Evolutionary conservation across 2,888 invertebrate species (phyloP), one percentile per base, ranked within the genome.

Genomic region (Agrenia bidenticulata): DNA sequence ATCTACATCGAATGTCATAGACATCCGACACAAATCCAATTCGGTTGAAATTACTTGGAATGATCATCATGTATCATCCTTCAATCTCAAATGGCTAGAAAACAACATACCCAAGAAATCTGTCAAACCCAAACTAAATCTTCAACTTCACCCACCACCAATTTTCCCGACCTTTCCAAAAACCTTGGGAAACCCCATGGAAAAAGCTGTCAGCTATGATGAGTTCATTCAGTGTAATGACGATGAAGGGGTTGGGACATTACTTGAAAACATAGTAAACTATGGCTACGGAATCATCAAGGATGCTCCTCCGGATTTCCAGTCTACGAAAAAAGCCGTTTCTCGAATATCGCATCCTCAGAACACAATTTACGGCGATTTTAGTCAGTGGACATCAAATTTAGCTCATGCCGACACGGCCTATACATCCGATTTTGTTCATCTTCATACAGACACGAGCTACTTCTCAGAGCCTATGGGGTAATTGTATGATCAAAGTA

Each of bases 391-490:
- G 75, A 84, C 84, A 2, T 83, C 85, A 19, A 79, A 82, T 27
- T 79, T 82, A 13, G 83, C 83, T 2, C 86, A 87, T 73, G 85
- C 85, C 0, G 92, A 92, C 77, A 88, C 88, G 0, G 89, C 91
- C 0, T 92, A 90, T 77, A 86, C 87, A 0, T 86, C 84, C 59
- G 80, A 85, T 2, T 84, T 84, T 17, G 80, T 92, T 0, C 87
- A 86, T 1, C 83, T 86, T 0, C 92, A 92, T 77, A 90, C 86
- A 2, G 92, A 92, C 77, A 88, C 86, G 61, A 90, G 89, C 0
- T 92, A 91, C 77, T 89, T 89, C 73, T 85, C 84, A 59, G 87
- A 89, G 78, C 85, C 90, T 1, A 85, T 88, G 55, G 90, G 90
- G 86, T 32, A 32, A 32, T 32, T 32, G n/a, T n/a, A n/a, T n/a